These are phyloP conservation scores for Tautogolabrus adspersus DNA, from an alignment of 2,113 vertebrate genomes.

Conservation along the genomic window DNA sequence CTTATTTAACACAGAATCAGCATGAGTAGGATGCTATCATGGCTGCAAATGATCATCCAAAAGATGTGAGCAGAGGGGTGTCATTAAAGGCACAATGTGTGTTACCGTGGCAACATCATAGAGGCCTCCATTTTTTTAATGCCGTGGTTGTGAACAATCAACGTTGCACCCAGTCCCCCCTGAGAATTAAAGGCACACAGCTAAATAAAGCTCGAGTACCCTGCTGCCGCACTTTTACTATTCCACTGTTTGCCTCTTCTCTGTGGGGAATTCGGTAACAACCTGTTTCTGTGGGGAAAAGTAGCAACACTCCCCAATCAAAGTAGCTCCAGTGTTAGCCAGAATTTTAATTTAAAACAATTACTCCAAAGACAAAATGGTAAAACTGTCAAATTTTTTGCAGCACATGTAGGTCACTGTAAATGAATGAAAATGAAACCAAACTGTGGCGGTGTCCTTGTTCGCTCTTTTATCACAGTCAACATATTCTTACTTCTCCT, in stretches of 20 bases:
- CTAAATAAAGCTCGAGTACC: slow-evolving; percentile 81
- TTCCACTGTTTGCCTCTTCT: slow-evolving; percentile 63
- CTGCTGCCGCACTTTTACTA: slow-evolving; percentile 60
- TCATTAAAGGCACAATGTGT: slow-evolving; percentile 80
- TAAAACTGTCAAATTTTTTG: slow-evolving; percentile 49
- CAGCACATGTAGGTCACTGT: slow-evolving; percentile 51
- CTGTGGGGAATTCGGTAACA: slow-evolving; percentile 70
- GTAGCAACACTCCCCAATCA: slow-evolving; percentile 61
- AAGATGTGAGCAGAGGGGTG: slow-evolving; percentile 74
- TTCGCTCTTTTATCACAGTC: neutral
- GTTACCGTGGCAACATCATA: slow-evolving; percentile 83
- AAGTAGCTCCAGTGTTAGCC: slow-evolving; percentile 39
- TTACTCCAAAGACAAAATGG: slow-evolving; percentile 28
- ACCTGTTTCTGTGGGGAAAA: slow-evolving; percentile 72
- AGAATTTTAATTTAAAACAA: slow-evolving; percentile 64
- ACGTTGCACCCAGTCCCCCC: slow-evolving; percentile 71
- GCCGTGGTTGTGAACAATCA: slow-evolving; percentile 75
- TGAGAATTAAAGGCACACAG: slow-evolving; percentile 76
- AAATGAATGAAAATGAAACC: slow-evolving; percentile 28
- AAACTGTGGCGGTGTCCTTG: slow-evolving; percentile 9
- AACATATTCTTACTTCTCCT: neutral
- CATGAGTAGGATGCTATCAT: slow-evolving; percentile 48
- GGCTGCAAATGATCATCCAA: slow-evolving; percentile 76
- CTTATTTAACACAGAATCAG: slow-evolving; percentile 20
- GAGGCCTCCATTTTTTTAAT: slow-evolving; percentile 67